Evolutionary conservation across 2,888 invertebrate species (phyloP).

Genomic region (Trichopria drosophilae): DNA sequence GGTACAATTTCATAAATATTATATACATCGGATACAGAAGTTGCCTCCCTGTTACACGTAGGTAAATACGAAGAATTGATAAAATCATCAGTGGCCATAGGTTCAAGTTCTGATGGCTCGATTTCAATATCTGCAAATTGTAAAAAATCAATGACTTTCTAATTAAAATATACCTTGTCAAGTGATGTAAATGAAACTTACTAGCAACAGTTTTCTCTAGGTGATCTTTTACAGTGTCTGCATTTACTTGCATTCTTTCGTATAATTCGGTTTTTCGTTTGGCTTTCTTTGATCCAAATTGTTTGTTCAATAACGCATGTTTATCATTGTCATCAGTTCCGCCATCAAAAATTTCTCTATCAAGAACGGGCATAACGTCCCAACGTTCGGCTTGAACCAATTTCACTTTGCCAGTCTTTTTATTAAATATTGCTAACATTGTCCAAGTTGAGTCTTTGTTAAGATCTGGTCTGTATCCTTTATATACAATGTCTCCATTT

Average conservation of each 20-base stretch:
- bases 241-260: constrained; percentile 64
- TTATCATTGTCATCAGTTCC: constrained; percentile 34
- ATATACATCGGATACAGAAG: constrained; percentile 48
- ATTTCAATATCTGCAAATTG: constrained; percentile 41
- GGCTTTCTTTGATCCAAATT: constrained; percentile 68
- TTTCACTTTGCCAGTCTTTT: constrained; percentile 50
- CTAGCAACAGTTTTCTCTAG: constrained; percentile 63
- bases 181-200: constrained; percentile 39
- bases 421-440: constrained; percentile 52
- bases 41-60: constrained; percentile 49
- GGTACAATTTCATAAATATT: constrained; percentile 52
- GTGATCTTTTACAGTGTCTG: constrained; percentile 64
- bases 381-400: constrained; percentile 52
- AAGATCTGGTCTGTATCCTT: constrained; percentile 48
- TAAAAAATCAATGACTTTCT: constrained; percentile 3
- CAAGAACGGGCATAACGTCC: constrained; percentile 49
- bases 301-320: constrained; percentile 61
- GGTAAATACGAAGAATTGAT: constrained; percentile 39
- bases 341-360: constrained; percentile 32
- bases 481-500: constrained; percentile 50
- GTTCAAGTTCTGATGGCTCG: constrained; percentile 36
- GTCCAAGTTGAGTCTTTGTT: constrained; percentile 45
- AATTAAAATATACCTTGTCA: not conserved
- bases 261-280: constrained; percentile 65
- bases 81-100: constrained; percentile 33